Evolutionary conservation across 2,113 vertebrate species (phyloP).

Genomic region (Nerophis lumbriciformis): DNA sequence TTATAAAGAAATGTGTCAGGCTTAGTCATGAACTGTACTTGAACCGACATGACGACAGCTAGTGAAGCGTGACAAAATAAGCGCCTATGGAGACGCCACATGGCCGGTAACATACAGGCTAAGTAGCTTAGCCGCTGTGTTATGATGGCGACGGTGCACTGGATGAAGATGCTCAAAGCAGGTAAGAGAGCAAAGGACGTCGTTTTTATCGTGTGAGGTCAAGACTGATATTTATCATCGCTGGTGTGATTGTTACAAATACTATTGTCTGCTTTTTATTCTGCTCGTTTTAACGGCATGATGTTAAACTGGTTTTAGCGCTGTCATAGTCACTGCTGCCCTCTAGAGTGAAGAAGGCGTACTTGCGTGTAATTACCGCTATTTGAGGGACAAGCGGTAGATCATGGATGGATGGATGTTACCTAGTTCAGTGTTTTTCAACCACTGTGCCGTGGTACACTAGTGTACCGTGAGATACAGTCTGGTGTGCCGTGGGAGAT

Average conservation of each 20-base stretch:
- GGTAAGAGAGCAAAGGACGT: constrained; percentile 16
- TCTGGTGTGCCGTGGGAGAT: no score
- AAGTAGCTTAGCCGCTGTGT: constrained; percentile 31
- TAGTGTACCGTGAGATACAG: no score
- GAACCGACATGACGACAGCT: neutral
- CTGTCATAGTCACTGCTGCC: no score
- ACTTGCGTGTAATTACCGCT: no score
- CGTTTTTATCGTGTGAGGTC: neutral
- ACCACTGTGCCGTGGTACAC: no score
- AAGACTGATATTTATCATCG: neutral
- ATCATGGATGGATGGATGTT: no score
- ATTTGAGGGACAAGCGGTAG: no score
- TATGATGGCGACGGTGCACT: neutral
- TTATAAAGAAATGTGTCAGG: neutral
- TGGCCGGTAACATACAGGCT: constrained; percentile 13
- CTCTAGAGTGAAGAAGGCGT: no score
- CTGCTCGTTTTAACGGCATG: neutral
- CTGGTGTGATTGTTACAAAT: neutral
- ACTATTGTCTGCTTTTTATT: neutral
- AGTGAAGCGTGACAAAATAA: constrained; percentile 15
- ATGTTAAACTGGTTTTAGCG: neutral
- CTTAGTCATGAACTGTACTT: neutral
- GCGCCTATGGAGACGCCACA: neutral
- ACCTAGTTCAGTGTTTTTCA: no score
- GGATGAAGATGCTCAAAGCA: constrained; percentile 16